Conservation (phyloP, 2,113 vertebrate genomes). For the Monarcha castaneiventris region DNA sequence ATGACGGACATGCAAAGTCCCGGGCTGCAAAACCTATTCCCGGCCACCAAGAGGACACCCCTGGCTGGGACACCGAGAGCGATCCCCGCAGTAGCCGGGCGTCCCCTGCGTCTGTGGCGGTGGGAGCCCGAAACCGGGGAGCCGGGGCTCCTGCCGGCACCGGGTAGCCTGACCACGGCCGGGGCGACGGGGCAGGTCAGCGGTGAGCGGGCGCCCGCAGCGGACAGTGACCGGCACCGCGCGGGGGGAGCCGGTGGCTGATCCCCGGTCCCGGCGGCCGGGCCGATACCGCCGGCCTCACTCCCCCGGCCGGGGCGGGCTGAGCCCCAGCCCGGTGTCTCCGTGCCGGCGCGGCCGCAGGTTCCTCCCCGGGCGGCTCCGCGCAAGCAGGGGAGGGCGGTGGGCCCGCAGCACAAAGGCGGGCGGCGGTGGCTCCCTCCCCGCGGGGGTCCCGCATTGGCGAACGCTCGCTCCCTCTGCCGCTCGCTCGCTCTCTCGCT, state of each 20-base stretch:
- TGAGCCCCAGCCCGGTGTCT: neutral
- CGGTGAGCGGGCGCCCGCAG: neutral
- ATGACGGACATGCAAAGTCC: fast-evolving
- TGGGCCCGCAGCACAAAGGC: conserved; percentile 10
- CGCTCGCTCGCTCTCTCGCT: too few species aligned
- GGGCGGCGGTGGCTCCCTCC: neutral
- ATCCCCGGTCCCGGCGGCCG: neutral
- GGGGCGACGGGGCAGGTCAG: neutral
- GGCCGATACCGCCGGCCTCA: too few species aligned
- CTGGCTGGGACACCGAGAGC: too few species aligned
- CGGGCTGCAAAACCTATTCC: neutral
- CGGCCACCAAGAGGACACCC: neutral
- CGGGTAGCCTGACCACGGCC: neutral
- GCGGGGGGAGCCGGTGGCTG: neutral
- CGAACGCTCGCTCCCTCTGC: neutral
- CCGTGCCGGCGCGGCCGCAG: neutral
- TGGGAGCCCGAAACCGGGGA: neutral
- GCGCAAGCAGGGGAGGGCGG: neutral
- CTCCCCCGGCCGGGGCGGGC: too few species aligned
- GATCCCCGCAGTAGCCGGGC: neutral
- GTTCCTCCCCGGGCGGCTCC: neutral
- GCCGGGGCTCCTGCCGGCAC: neutral
- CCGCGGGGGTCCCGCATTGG: neutral
- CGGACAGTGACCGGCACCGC: too few species aligned
- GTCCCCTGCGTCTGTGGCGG: neutral